Percentiles rank a stretch among this genome's conserved stretches.
These are phyloP conservation scores for Dinomys branickii DNA, from an alignment of 2,113 vertebrate genomes.

Conservation along the genomic window DNA sequence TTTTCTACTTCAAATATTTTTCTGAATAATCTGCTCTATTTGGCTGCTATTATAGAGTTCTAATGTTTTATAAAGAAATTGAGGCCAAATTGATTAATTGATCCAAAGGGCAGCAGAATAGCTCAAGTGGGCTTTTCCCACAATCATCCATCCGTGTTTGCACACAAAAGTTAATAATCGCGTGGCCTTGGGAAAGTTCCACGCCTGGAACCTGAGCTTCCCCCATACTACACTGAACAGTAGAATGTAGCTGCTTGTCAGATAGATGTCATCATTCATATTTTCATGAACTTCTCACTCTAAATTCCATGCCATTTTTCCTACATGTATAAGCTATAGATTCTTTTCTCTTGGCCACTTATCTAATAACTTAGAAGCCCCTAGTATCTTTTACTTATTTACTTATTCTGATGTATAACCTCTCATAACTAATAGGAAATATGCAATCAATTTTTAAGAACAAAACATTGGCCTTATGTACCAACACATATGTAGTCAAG, in stretches of 20 bases:
- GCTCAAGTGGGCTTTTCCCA: not conserved
- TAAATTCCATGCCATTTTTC: not conserved
- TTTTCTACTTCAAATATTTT: constrained; percentile 25
- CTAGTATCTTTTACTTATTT: not conserved
- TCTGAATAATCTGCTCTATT: not conserved
- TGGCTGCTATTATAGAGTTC: not conserved
- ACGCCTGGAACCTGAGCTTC: not conserved
- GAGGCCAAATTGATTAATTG: not conserved
- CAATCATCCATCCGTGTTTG: not conserved
- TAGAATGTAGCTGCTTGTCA: not conserved
- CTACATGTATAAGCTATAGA: not conserved
- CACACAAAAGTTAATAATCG: not conserved
- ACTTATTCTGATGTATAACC: not conserved
- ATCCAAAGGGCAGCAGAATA: not conserved
- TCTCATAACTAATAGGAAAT: not conserved
- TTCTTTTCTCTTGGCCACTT: not conserved
- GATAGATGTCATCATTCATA: not conserved
- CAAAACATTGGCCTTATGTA: not conserved
- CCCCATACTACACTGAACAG: not conserved
- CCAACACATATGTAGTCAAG: not conserved
- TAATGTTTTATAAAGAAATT: not conserved
- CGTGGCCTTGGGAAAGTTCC: not conserved
- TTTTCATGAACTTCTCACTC: not conserved
- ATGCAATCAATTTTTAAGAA: not conserved
- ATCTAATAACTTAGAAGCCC: not conserved